Base-by-base conservation (phyloP, 2,888 invertebrate species). In the Adineta ricciae region DNA sequence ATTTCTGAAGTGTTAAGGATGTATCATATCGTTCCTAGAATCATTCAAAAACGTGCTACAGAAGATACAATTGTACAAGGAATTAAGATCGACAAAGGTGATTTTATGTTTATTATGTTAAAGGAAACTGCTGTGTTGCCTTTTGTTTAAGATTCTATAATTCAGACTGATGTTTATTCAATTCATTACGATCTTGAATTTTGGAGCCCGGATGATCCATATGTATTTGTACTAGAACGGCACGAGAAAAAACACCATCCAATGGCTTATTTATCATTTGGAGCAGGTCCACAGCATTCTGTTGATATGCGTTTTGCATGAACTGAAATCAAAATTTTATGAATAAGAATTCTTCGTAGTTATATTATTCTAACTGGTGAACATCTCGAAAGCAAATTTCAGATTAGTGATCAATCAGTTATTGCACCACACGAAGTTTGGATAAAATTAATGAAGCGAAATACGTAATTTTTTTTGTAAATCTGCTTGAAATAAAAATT, bases 281-380 rank as follows among this genome's bases (percentile, higher is more conserved):
- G 89, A 1, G 88, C 88, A 24, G 89, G 89, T 19, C 89, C 89
- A 8, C 86, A 89, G 46, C 88, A 87, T 84, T 89, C 89, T 85
- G 32, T 64, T 32, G 64, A 32, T 27, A 64, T 27, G 32, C 11
- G 64, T 27, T 64, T 64, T 64, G 64, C 64, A 27, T 32, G 27
- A 16, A 64, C 32, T 27, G 64, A 64, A 64, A n/a, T 64, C 1
- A 64, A 64, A 64, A 32, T 64, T 11, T 64, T 3, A 14, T n/a
- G 27, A 7, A n/a, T 8, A 2, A 1, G 32, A 27, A 4, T 64
- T 4, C n/a, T 64, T 27, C 27, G 32, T 16, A 4, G 16, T 0
- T 64, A 64, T 64, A 7, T 7, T 4, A 64, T 64, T 7, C 14
- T 24, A 24, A n/a, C 56, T 9, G 56, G 56, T 27, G 56, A 56